Evolutionary conservation across 2,797 vertebrate species (phyloP).

Genomic region (Cyclopterus lumpus): DNA sequence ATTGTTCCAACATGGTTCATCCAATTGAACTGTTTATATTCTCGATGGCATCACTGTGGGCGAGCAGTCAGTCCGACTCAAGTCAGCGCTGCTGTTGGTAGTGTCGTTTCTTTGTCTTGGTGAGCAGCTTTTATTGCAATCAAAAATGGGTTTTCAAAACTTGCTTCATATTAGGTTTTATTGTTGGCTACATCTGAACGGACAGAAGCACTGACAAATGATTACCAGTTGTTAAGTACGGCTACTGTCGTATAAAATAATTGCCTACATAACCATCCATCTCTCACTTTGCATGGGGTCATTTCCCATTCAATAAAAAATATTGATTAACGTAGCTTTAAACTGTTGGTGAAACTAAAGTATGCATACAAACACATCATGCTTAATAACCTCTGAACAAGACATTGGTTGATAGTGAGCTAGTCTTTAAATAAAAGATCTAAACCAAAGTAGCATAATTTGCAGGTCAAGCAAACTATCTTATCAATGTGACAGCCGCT

Average conservation of each 20-base stretch:
- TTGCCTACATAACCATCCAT: not conserved
- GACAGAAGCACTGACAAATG: not conserved
- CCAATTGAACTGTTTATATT: not conserved
- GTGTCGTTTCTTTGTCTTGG: not conserved
- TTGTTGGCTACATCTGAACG: not conserved
- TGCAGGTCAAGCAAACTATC: too few relatives aligned
- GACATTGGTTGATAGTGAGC: too few relatives aligned
- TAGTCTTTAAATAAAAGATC: too few relatives aligned
- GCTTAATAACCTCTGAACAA: too few relatives aligned
- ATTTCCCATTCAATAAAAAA: too few relatives aligned
- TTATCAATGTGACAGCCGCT: too few relatives aligned
- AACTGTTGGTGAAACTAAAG: too few relatives aligned
- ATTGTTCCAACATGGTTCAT: not conserved
- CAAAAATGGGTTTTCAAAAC: not conserved
- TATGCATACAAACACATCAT: too few relatives aligned
- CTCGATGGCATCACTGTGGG: not conserved
- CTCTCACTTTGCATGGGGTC: not conserved
- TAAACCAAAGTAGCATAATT: too few relatives aligned
- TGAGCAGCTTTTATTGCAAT: not conserved
- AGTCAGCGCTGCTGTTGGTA: not conserved
- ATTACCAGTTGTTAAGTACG: not conserved
- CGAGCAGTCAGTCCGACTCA: not conserved
- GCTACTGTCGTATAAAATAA: not conserved
- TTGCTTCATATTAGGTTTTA: not conserved
- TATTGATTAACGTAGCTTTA: too few relatives aligned